Percentiles rank a stretch among this genome's conserved stretches.
These are phyloP conservation scores for Tympanuchus pallidicinctus DNA, from an alignment of 2,113 vertebrate genomes.

Conservation along the genomic window DNA sequence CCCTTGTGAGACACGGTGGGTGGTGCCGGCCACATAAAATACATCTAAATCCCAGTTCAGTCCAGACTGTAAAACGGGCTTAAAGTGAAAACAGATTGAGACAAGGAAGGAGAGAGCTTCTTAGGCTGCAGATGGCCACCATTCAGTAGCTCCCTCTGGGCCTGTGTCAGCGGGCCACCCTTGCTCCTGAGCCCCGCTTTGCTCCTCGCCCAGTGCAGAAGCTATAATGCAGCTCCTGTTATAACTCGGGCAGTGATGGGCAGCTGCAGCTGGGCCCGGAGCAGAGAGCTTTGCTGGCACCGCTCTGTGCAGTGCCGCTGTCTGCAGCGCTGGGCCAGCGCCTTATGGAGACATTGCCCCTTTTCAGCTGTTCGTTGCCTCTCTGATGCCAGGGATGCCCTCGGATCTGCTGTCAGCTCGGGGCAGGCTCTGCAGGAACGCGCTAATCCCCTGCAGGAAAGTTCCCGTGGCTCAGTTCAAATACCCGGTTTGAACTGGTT, in stretches of 20 bases:
- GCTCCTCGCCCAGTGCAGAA: not conserved
- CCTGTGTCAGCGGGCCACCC: not conserved
- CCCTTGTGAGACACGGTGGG: not conserved
- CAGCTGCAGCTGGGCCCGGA: not conserved
- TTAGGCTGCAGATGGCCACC: not conserved
- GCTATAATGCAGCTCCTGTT: not conserved
- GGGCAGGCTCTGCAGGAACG: not conserved
- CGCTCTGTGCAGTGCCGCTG: fast-evolving
- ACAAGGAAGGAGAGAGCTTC: not conserved
- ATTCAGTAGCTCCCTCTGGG: not conserved
- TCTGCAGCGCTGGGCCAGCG: fast-evolving
- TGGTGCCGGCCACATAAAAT: not conserved
- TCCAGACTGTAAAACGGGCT: constrained; percentile 1
- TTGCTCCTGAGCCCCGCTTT: fast-evolving
- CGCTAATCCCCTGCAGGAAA: constrained; percentile 10
- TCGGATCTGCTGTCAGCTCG: not conserved
- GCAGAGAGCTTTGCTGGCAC: not conserved
- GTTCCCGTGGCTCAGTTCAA: not conserved
- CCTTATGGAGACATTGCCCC: not conserved
- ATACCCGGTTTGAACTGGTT: not conserved
- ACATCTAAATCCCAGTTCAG: not conserved
- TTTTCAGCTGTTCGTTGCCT: not conserved
- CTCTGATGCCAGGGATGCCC: not conserved
- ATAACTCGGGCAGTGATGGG: not conserved
- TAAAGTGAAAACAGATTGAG: not conserved